Conservation (phyloP, 1,140 invertebrate genomes). For the Drosophila murphyi region DNA sequence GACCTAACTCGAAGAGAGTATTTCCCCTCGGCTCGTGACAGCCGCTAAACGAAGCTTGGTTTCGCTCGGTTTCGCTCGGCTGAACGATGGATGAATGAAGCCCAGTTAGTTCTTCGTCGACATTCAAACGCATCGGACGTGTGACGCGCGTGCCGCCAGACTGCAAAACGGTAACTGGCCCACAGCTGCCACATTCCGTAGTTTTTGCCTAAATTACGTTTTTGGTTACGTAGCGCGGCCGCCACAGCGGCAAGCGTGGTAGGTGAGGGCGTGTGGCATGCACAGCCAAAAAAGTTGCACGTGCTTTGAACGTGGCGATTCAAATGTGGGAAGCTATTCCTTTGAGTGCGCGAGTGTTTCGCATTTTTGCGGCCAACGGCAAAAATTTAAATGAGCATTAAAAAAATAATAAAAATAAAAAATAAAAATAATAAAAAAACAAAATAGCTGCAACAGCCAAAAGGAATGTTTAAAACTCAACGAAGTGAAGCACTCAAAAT, state of each 20-base stretch:
- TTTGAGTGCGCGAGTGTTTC: conserved; percentile 51
- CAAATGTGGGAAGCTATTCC: conserved; percentile 43
- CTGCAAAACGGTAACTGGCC: neutral
- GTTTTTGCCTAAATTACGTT: conserved; percentile 3
- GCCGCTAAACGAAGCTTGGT: neutral
- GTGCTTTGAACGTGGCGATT: conserved; percentile 37
- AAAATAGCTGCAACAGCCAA: neutral
- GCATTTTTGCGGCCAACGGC: conserved; percentile 25
- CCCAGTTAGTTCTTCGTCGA: conserved; percentile 51
- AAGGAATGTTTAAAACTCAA: conserved; percentile 10
- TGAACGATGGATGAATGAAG: neutral
- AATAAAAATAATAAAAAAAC: neutral
- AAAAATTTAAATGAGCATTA: conserved; percentile 49
- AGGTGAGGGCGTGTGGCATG: conserved; percentile 29
- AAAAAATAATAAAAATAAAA: conserved; percentile 1
- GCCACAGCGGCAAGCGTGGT: conserved; percentile 11
- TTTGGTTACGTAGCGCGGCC: conserved; percentile 1
- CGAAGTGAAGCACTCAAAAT: conserved; percentile 4
- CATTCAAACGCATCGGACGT: conserved; percentile 44
- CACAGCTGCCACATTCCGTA: conserved; percentile 3
- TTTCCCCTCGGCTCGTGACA: conserved; percentile 33
- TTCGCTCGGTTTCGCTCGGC: conserved; percentile 3
- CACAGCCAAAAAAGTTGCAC: conserved; percentile 48
- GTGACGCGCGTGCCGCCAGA: conserved; percentile 22
- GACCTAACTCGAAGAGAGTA: conserved; percentile 32